These are phyloP conservation scores for Sebastes baramenuke DNA, from an alignment of 2,797 vertebrate species.

Conservation along the genomic window DNA sequence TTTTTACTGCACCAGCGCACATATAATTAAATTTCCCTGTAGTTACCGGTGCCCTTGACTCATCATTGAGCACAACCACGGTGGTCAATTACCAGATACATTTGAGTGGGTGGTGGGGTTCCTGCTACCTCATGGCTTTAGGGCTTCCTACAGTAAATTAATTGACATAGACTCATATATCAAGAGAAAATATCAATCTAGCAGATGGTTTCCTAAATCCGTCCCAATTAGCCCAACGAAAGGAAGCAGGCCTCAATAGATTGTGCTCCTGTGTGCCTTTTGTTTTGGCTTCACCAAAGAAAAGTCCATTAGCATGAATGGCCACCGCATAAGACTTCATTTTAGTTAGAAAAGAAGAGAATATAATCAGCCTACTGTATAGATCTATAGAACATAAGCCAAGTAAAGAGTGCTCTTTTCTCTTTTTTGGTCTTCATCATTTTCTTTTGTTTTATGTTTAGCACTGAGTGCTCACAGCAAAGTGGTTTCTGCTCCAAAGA, in stretches of 20 bases:
- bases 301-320: conserved; percentile 40
- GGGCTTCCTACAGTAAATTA: conserved; percentile 20
- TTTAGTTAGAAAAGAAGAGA: conserved; percentile 8
- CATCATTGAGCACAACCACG: conserved; percentile 44
- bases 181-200: conserved; percentile 46
- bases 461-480: not conserved
- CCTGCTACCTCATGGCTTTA: conserved; percentile 13
- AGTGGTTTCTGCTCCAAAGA: not conserved
- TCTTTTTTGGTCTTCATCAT: not conserved
- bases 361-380: not conserved
- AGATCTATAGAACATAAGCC: not conserved
- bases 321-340: conserved; percentile 1
- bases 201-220: conserved; percentile 44
- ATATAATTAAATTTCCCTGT: conserved; percentile 55
- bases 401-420: not conserved
- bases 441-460: not conserved
- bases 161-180: conserved; percentile 41
- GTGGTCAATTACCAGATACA: conserved; percentile 42
- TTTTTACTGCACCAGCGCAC: conserved; percentile 41
- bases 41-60: conserved; percentile 67
- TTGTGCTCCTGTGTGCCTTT: conserved; percentile 6
- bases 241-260: conserved; percentile 26
- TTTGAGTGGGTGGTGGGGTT: conserved; percentile 1
- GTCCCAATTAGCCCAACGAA: conserved; percentile 1
- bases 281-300: conserved; percentile 46